phyloP scores from a whole-genome alignment of 1,140 invertebrate species.

The Harlomillsia oculata region DNA sequence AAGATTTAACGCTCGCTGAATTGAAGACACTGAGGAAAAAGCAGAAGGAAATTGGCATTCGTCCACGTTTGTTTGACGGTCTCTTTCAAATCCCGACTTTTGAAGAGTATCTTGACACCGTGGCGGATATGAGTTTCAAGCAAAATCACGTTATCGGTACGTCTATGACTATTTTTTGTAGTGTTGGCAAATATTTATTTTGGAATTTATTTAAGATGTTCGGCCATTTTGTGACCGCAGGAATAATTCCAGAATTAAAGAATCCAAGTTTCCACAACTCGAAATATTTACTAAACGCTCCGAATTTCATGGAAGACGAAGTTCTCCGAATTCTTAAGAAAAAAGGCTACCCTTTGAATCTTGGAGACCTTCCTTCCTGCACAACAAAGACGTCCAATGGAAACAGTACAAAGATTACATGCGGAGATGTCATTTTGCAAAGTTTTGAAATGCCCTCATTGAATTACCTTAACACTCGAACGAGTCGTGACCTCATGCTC shows the following conservation, averaged over 20 bases:
- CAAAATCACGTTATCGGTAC: background rate
- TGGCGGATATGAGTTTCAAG: background rate
- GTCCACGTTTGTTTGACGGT: conserved; percentile 11
- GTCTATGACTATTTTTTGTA: too few species aligned
- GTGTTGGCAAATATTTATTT: too few species aligned
- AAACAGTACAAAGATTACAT: conserved; percentile 1
- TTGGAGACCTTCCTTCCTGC: background rate
- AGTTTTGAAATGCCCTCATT: conserved; percentile 22
- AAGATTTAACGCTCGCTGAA: conserved; percentile 32
- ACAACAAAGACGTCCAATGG: background rate
- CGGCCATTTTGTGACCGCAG: background rate
- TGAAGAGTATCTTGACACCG: conserved; percentile 1
- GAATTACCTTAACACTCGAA: conserved; percentile 15
- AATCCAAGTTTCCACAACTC: conserved; percentile 18
- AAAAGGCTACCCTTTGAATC: conserved; percentile 16
- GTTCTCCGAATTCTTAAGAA: conserved; percentile 1
- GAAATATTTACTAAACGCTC: background rate
- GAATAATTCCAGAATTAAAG: conserved; percentile 30
- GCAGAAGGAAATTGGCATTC: conserved; percentile 11
- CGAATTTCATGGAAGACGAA: conserved; percentile 16
- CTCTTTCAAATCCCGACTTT: conserved; percentile 13
- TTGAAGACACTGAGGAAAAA: conserved; percentile 8
- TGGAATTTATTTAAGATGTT: background rate
- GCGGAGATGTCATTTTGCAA: conserved; percentile 26
- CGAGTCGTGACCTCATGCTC: conserved; percentile 7